Percentiles rank a stretch among this genome's conserved stretches.
These are phyloP conservation scores for Rhipidura dahli DNA, from an alignment of 2,113 vertebrate species.

Conservation along the genomic window DNA sequence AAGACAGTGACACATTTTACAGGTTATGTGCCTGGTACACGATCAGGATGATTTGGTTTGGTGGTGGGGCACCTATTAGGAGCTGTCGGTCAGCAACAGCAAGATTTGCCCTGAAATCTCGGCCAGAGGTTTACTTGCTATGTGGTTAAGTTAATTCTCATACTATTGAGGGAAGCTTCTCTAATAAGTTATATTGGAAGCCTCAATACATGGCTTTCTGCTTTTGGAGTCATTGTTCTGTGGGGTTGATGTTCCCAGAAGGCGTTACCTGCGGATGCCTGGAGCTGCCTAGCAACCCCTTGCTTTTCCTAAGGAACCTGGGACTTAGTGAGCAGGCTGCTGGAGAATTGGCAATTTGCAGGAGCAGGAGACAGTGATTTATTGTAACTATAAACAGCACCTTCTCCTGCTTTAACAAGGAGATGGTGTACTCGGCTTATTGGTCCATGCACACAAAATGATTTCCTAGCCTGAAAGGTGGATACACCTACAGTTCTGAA, in stretches of 20 bases:
- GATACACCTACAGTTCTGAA: not conserved
- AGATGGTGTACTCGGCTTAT: not conserved
- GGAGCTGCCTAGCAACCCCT: conserved; percentile 34
- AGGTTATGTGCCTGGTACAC: not conserved
- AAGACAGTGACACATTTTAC: not conserved
- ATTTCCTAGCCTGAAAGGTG: not conserved
- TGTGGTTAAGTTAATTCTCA: not conserved
- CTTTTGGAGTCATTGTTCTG: not conserved
- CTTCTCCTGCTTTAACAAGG: not conserved
- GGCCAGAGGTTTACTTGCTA: not conserved
- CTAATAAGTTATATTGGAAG: not conserved
- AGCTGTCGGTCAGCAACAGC: not conserved
- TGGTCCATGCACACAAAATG: not conserved
- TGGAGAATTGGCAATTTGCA: not conserved
- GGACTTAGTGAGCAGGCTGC: not conserved
- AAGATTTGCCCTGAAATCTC: not conserved
- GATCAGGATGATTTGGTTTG: not conserved
- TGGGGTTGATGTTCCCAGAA: not conserved
- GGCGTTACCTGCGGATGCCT: not conserved
- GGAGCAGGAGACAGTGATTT: conserved; percentile 22
- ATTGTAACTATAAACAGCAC: not conserved
- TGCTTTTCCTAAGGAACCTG: not conserved
- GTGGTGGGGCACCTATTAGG: not conserved
- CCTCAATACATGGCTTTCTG: not conserved
- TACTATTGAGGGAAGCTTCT: not conserved